Conservation (phyloP, 2,888 invertebrate species). For the Girardia tigrina region DNA sequence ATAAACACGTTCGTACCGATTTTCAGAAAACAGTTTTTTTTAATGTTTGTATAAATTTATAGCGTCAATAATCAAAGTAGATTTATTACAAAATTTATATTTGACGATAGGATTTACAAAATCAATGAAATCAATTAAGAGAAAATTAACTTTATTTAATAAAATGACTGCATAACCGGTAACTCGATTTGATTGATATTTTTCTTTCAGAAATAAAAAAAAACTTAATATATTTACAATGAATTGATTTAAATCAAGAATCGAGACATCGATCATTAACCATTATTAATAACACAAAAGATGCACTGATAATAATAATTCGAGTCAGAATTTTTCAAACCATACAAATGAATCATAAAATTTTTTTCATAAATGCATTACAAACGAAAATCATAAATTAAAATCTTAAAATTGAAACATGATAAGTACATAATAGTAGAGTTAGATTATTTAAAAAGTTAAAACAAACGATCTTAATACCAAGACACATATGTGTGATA, state of each 20-base stretch:
- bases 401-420: constrained; percentile 23
- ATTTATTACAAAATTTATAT: constrained; percentile 21
- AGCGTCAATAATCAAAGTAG: constrained; percentile 13
- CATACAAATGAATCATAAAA: constrained; percentile 5
- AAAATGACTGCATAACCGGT: constrained; percentile 23
- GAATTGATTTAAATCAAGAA: not conserved
- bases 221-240: not conserved
- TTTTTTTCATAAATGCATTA: constrained; percentile 12
- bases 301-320: constrained; percentile 19
- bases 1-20: constrained; percentile 23
- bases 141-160: not conserved
- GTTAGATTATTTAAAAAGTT: constrained; percentile 8
- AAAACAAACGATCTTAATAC: constrained; percentile 1
- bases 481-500: constrained; percentile 2
- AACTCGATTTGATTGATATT: not conserved
- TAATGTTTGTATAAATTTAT: constrained; percentile 23
- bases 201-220: constrained; percentile 15
- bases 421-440: constrained; percentile 17
- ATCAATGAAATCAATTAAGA: constrained; percentile 6
- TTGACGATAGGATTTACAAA: not conserved
- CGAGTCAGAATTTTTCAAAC: not conserved
- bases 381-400: constrained; percentile 19
- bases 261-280: not conserved
- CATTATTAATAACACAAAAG: constrained; percentile 9
- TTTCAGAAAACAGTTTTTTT: constrained; percentile 23